Evolutionary conservation across 2,797 vertebrate genomes (phyloP).

Genomic region (Dicrostonyx torquatus): DNA sequence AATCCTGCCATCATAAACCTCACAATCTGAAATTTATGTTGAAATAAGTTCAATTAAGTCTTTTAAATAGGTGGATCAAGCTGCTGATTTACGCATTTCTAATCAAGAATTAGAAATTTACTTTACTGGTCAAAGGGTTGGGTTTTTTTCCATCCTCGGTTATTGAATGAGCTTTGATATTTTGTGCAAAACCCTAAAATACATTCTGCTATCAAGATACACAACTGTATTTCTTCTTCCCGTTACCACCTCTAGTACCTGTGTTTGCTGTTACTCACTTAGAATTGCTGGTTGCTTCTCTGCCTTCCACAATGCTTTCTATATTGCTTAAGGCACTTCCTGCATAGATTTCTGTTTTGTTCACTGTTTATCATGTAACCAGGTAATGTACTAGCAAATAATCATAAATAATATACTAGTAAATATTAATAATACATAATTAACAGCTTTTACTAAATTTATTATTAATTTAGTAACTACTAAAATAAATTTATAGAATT

Average conservation of each 20-base stretch:
- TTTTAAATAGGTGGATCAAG: constrained; percentile 33
- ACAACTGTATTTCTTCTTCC: neutral
- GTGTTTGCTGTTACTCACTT: neutral
- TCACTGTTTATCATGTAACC: neutral
- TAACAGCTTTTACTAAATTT: neutral
- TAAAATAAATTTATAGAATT: neutral
- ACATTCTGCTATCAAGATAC: neutral
- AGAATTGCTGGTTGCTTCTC: neutral
- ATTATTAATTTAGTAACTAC: too few species aligned
- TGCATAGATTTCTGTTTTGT: neutral
- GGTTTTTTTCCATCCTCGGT: neutral
- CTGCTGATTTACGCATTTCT: neutral
- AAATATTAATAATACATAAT: neutral
- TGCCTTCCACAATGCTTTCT: neutral
- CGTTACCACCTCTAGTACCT: neutral
- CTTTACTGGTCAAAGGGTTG: constrained; percentile 29
- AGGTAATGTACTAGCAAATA: neutral
- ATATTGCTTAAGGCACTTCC: neutral
- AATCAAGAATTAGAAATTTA: constrained; percentile 25
- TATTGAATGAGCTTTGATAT: constrained; percentile 25
- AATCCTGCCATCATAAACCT: neutral
- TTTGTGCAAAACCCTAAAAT: neutral
- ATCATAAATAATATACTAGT: neutral
- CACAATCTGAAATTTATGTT: constrained; percentile 5
- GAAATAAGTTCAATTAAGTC: constrained; percentile 10